Base-by-base conservation (phyloP, 2,797 vertebrate species). In the Telmatherina bonti region DNA sequence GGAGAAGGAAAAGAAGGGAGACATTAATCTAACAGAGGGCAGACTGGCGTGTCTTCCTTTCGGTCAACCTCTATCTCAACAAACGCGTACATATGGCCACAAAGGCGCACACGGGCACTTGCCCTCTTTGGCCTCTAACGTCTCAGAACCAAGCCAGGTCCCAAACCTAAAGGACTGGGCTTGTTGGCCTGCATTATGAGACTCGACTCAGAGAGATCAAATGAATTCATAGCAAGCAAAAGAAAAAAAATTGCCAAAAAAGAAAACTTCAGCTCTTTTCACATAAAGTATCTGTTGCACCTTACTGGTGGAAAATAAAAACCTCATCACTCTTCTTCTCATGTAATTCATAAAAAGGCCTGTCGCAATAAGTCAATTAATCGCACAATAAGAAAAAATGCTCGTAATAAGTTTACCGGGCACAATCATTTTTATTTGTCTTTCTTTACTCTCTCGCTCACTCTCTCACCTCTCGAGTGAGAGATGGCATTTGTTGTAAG, bases 1-100 rank as follows among this genome's bases (percentile, higher is more conserved):
- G 83, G 82, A 86, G 81, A 80, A 80, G 83, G 84, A 78, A 64
- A 84, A 80, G 78, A 86, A 63, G 53, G 65, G 81, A 80, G 70
- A 82, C 89, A 91, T 93, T 90, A 87, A 93, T 93, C 90, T 91
- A 83, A 69, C 78, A 79, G 81, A 89, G 86, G 79, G 83, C 85
- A 91, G 76, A 70, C 72, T 60, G 27, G 71, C 70, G 62, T 55
- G 58, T 81, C 67, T 78, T 70, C 75, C 62, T 77, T 57, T 79
- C 16, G 74, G 36, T 68, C 72, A 57, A 53, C 57, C 67, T 70
- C 47, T 70, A 27, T 62, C 64, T 82, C 67, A 55, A 35, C 41
- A 52, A 69, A 47, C 60, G 22, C 67, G 35, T 20, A 7, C 43
- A n/a, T n/a, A n/a, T 1, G 43, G 18, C 0, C 30, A 16, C 22